These are phyloP conservation scores for Pangasius mekongensis DNA, from an alignment of 2,797 vertebrate species.

Conservation along the genomic window DNA sequence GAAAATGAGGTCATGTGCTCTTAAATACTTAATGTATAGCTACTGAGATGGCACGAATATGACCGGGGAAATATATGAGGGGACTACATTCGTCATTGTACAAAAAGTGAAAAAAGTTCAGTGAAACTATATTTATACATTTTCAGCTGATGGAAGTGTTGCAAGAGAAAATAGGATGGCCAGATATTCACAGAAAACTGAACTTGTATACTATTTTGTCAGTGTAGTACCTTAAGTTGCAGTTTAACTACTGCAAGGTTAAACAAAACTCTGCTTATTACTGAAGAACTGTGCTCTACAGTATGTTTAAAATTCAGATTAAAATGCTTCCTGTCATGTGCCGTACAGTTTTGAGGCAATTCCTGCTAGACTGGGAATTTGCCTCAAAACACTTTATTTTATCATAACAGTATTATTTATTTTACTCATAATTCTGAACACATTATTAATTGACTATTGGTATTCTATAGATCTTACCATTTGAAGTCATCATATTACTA, in stretches of 20 bases:
- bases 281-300: background rate
- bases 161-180: background rate
- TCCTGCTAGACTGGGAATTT: background rate
- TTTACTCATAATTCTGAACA: background rate
- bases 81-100: constrained; percentile 1
- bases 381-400: background rate
- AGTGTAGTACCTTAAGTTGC: background rate
- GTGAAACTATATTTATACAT: background rate
- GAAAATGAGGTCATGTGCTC: constrained; percentile 48
- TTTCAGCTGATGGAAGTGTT: background rate
- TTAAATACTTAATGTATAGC: constrained; percentile 15
- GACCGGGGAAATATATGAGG: background rate
- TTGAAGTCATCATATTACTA: background rate
- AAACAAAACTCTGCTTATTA: too few relatives aligned
- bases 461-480: background rate
- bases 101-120: background rate
- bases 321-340: background rate
- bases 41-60: background rate
- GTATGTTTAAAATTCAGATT: background rate
- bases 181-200: background rate
- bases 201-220: background rate
- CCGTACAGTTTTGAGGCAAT: background rate
- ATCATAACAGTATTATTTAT: background rate
- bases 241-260: background rate
- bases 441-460: background rate